Conservation (phyloP, 2,113 vertebrate genomes). For the Calonectris borealis region DNA sequence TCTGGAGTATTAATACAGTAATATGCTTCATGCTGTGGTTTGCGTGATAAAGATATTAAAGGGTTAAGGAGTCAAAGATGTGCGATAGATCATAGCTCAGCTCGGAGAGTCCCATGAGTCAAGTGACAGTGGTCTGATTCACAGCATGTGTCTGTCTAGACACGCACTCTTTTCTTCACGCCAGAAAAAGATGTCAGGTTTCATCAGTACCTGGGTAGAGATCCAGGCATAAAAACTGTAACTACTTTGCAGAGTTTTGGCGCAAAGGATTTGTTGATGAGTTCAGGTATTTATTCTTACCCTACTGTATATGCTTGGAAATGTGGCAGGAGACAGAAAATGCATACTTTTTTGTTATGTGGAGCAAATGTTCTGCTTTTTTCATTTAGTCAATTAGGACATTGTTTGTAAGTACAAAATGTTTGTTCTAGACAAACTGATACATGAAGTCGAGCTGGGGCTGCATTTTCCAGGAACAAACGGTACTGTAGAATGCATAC, state of each 20-base stretch:
- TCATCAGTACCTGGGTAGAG: neutral
- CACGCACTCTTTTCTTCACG: rapidly evolving
- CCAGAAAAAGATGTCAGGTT: neutral
- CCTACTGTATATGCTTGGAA: neutral
- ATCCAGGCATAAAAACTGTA: neutral
- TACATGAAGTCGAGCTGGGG: neutral
- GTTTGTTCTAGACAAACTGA: constrained; percentile 55
- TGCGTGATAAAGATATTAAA: neutral
- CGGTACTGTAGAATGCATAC: neutral
- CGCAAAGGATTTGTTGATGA: neutral
- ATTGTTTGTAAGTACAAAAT: constrained; percentile 20
- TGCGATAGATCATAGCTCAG: neutral
- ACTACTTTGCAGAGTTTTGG: neutral
- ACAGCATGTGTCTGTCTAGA: neutral
- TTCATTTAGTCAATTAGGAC: constrained; percentile 14
- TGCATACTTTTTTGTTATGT: neutral
- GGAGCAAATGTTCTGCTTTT: constrained; percentile 1
- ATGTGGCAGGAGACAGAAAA: neutral
- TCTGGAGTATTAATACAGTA: neutral
- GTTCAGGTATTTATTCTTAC: neutral
- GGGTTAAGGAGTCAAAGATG: neutral
- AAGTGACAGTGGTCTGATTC: neutral
- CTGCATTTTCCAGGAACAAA: constrained; percentile 47
- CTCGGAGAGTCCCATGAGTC: neutral
- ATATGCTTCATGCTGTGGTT: neutral